A percentile compares a stretch with the other conserved stretches of the same genome.
phyloP scores from a whole-genome alignment of 2,888 invertebrate genomes.

The Diaprepes abbreviatus region DNA sequence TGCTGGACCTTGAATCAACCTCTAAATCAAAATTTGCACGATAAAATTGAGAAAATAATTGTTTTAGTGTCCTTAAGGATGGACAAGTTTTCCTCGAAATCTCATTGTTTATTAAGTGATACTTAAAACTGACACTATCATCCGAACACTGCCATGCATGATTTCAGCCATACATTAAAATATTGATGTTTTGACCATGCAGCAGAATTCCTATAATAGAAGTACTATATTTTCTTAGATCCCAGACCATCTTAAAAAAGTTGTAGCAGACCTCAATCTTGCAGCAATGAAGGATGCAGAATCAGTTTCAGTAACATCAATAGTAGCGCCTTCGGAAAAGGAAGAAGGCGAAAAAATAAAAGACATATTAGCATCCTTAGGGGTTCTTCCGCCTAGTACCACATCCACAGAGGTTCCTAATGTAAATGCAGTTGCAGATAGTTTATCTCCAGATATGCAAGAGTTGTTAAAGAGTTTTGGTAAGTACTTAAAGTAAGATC shows the following conservation, averaged over 20 bases:
- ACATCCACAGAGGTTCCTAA: slow-evolving; percentile 60
- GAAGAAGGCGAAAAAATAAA: slow-evolving; percentile 58
- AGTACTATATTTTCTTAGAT: slow-evolving; percentile 48
- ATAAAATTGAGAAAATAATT: no score
- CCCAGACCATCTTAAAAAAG: slow-evolving; percentile 56
- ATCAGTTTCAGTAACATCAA: slow-evolving; percentile 21
- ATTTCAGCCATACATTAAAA: no score
- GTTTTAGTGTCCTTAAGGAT: no score
- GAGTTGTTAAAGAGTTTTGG: slow-evolving; percentile 68
- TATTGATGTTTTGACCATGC: no score
- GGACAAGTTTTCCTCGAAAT: no score
- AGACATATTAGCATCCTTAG: slow-evolving; percentile 67
- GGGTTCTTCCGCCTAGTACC: slow-evolving; percentile 57
- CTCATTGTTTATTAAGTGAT: no score
- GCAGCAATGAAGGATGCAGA: slow-evolving; percentile 43
- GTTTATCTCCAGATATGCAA: slow-evolving; percentile 66
- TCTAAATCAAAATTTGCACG: no score
- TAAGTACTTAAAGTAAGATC: no score
- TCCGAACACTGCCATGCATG: no score
- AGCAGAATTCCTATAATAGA: no score
- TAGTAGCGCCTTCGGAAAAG: slow-evolving; percentile 21
- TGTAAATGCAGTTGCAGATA: slow-evolving; percentile 63
- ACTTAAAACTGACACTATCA: no score
- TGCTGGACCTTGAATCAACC: no score
- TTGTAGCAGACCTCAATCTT: slow-evolving; percentile 59